Evolutionary conservation across 2,797 vertebrate genomes (phyloP), one percentile per base, ranked within the genome.

Genomic region (Poeciliopsis infans): DNA sequence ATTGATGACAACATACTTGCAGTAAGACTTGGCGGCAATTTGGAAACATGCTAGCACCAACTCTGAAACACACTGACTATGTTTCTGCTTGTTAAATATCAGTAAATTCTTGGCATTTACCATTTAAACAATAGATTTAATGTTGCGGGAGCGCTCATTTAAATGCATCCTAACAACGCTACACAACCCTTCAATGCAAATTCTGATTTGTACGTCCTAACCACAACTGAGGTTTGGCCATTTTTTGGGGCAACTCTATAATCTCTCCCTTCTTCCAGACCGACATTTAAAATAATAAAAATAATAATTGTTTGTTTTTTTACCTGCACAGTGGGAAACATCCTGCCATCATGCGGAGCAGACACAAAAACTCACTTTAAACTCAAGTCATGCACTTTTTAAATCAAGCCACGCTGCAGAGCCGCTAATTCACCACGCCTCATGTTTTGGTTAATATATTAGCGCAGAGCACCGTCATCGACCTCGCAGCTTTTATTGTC

Each of bases 401-500:
- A 43, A 49, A 39, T 66, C 75, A 74, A 75, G 51, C 72, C 77
- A 83, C 72, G 71, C 59, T 78, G 53, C 45, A 59, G 69, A 83
- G 81, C 80, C 77, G 83, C 80, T 88, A 80, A 79, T 81, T 85
- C 74, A 79, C 18, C 73, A 81, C 72, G 64, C 75, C 57, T 82
- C 23, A 41, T 76, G 33, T 15, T 20, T 88, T 84, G 90, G 85
- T 91, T 88, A 86, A 75, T 86, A 74, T 23, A 47, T 43, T 51
- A 81, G 86, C 47, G 78, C 76, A 70, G 79, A 79, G 74, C 79
- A 82, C 77, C 83, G 85, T 87, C 86, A 80, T 81, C 61, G 74
- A 39, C 57, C 66, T 84, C 72, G 85, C 84, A 64, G 0, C 36
- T 80, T 79, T 80, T 79, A 76, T 83, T 74, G 77, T 82, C 81